Evolutionary conservation across 2,113 vertebrate species (phyloP).

Genomic region (Pangasianodon gigas): DNA sequence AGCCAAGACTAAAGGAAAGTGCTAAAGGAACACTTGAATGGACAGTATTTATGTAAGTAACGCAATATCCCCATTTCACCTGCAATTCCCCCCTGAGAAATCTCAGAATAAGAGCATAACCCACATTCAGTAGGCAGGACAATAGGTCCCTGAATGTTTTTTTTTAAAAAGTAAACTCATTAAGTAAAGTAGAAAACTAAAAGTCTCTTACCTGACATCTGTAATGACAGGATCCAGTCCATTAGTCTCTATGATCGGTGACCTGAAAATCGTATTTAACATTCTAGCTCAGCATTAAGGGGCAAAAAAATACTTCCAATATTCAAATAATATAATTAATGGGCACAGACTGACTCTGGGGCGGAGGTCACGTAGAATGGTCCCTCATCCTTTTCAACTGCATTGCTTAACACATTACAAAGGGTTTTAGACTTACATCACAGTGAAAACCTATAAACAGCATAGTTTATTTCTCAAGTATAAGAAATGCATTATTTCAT

Average conservation of each 20-base stretch:
- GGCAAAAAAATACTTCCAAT: not conserved
- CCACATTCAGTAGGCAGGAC: slow-evolving; percentile 10
- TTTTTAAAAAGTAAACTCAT: not conserved
- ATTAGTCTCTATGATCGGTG: slow-evolving; percentile 65
- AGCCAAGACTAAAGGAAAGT: slow-evolving; percentile 1
- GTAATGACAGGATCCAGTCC: slow-evolving; percentile 68
- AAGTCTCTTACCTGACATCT: slow-evolving; percentile 64
- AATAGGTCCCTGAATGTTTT: not conserved
- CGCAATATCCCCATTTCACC: slow-evolving; percentile 54
- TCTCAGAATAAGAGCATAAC: slow-evolving; percentile 2
- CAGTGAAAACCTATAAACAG: not conserved
- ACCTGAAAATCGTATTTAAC: slow-evolving; percentile 51
- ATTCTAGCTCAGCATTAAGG: not conserved
- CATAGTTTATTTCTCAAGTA: not conserved
- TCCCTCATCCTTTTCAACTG: slow-evolving; percentile 52
- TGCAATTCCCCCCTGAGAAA: not conserved
- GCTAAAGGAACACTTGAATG: slow-evolving; percentile 48
- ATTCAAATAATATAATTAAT: not conserved
- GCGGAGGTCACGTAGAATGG: slow-evolving; percentile 58
- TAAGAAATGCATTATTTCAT: not conserved
- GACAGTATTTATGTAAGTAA: slow-evolving; percentile 61
- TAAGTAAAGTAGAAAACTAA: not conserved
- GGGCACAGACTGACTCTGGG: slow-evolving; percentile 57
- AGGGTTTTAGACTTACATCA: not conserved
- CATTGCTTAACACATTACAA: slow-evolving; percentile 56